Percentiles rank a stretch among this genome's conserved stretches.
These are phyloP conservation scores for Eurytemora carolleeae DNA, from an alignment of 1,140 invertebrate genomes.

Conservation along the genomic window DNA sequence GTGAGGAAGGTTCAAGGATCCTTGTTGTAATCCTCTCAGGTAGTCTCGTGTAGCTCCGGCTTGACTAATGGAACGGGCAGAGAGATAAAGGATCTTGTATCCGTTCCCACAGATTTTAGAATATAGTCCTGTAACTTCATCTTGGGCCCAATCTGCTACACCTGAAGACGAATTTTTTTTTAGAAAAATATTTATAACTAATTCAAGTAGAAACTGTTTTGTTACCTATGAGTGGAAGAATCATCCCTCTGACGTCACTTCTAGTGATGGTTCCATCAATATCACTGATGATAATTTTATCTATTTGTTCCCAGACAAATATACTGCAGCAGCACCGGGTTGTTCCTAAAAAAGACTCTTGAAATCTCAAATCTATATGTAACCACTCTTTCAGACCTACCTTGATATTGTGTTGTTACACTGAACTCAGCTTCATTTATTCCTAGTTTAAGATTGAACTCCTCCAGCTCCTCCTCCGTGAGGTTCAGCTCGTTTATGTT, in stretches of 20 bases:
- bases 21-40: neutral
- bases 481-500: too few species aligned
- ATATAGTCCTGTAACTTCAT: neutral
- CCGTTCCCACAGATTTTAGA: neutral
- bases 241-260: neutral
- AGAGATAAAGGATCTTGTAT: neutral
- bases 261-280: neutral
- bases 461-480: neutral
- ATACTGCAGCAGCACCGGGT: neutral
- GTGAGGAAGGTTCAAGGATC: neutral
- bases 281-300: neutral
- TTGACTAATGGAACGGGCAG: neutral
- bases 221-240: neutral
- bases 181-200: neutral
- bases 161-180: neutral
- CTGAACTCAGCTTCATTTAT: neutral
- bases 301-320: neutral
- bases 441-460: neutral
- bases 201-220: neutral
- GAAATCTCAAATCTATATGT: too few species aligned
- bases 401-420: neutral
- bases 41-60: slow-evolving; percentile 11
- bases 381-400: too few species aligned
- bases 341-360: neutral
- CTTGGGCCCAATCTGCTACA: neutral